Base-by-base conservation (phyloP, 2,113 vertebrate genomes). In the Spea multiplicata region DNA sequence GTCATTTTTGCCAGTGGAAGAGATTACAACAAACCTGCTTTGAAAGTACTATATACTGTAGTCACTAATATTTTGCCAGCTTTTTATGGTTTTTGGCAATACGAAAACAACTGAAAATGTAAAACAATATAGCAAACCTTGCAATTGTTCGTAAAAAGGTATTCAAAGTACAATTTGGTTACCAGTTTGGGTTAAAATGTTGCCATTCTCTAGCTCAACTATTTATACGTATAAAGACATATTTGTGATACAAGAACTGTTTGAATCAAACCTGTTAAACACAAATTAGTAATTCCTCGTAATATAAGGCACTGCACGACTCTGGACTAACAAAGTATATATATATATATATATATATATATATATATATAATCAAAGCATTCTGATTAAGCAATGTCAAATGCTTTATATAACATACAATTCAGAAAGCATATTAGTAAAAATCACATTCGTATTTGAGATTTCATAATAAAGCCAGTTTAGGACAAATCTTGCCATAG, bases 281-380 rank as follows among this genome's bases (percentile, higher is more conserved):
- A 30, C 30, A 30, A 30, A 30, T 30, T 30, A 30, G 30, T 30
- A 14, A 30, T 66, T 10, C 14, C 10, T 61, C 14, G 10, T 44
- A 10, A 48, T 66, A 65, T 78, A 79, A 79, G 76, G 76, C 69
- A 71, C 75, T 65, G 48, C 57, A 73, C 71, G 45, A 52, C 44
- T 67, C 49, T 59, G 70, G 50, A 73, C 46, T 55, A 17, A 12
- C 14, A 66, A 52, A 48, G 50, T 2, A 1, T 17, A 8, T 6
- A 13, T 50, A 59, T 64, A 61, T 48, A 9, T 30, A 1, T 17
- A 8, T 6, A 44, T 50, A 59, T 64, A 61, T 48, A 9, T 48
- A 9, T 30, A 1, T 17, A 8, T 6, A 44, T 50, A 59, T 64
- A 61, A 9, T 30, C 17, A 65, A 50, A 5, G 17, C 8, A 49